Evolutionary conservation across 2,888 invertebrate species (phyloP).

Genomic region (Microctonus brassicae): DNA sequence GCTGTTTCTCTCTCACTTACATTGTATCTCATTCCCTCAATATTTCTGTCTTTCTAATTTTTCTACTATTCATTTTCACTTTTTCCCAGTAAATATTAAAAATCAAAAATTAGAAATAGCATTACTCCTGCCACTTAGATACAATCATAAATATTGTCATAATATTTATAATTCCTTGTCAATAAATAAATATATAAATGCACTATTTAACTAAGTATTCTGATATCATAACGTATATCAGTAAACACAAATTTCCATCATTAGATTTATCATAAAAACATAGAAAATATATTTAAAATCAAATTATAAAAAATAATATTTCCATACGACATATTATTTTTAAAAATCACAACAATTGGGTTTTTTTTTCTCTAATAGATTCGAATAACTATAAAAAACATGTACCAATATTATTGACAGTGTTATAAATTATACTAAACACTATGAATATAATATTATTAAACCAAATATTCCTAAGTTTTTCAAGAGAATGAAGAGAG

Average conservation of each 20-base stretch:
- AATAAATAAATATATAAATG: too few species aligned
- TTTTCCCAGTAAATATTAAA: neutral
- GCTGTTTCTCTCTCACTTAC: slow-evolving; percentile 19
- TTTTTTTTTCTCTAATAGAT: neutral
- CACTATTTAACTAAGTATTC: too few species aligned
- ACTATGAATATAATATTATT: neutral
- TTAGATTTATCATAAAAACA: too few species aligned
- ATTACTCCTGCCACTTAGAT: neutral
- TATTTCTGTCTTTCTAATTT: neutral
- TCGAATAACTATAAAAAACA: neutral
- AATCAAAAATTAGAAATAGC: too few species aligned
- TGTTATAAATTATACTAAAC: too few species aligned
- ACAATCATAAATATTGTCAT: neutral
- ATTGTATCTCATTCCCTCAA: neutral
- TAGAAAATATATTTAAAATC: too few species aligned
- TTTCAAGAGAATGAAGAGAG: neutral
- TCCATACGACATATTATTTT: too few species aligned
- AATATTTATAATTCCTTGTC: too few species aligned
- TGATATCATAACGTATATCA: too few species aligned
- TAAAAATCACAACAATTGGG: too few species aligned
- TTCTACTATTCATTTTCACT: neutral
- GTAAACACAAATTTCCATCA: too few species aligned
- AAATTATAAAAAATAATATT: too few species aligned
- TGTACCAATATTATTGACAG: neutral
- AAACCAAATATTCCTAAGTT: neutral